Base-by-base conservation (phyloP, 2,888 invertebrate species). In the Alcis repandata region DNA sequence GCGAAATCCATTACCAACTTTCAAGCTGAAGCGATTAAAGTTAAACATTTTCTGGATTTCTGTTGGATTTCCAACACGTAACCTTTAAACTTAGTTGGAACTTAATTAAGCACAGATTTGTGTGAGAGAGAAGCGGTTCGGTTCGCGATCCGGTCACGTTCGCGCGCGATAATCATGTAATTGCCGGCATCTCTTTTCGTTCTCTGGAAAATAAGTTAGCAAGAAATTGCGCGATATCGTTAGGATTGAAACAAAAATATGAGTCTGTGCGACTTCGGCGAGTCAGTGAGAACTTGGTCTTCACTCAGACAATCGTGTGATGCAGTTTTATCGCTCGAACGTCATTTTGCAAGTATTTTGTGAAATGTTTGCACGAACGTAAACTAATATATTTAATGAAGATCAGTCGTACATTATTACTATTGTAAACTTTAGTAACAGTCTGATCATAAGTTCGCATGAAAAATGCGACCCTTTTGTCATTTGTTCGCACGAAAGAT, bases 101-200 rank as follows among this genome's bases (percentile, higher is more conserved):
- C 72, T 73, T 73, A 73, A 73, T 71, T 71, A 71, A 68, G 68
- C 63, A 67, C 66, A 73, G 72, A 73, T 73, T 73, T 68, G 69
- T 59, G 65, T 61, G 59, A 43, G 38, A 49, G 51, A 52, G 64
- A 65, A 68, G 57, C 68, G 45, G 38, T 20, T 41, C 59, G 56
- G n/a, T 65, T 56, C 10, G 32, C 7, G 59, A 52, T 65, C 64
- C 0, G 40, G 61, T 49, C 71, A 73, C 72, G 72, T 62, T 1
- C 69, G 36, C 41, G 11, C 10, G 32, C 46, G 43, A 67, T 69
- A 63, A 68, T 68, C 51, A 69, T 58, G 52, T 49, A 63, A 70
- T 66, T 64, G 51, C 48, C 56, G 33, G 51, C 46, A 65, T 54
- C 53, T 65, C 62, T 56, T 67, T 4, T 57, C 9, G 63, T 61